phyloP scores from a whole-genome alignment of 2,797 vertebrate genomes.

The Hozukius guyotensis region DNA sequence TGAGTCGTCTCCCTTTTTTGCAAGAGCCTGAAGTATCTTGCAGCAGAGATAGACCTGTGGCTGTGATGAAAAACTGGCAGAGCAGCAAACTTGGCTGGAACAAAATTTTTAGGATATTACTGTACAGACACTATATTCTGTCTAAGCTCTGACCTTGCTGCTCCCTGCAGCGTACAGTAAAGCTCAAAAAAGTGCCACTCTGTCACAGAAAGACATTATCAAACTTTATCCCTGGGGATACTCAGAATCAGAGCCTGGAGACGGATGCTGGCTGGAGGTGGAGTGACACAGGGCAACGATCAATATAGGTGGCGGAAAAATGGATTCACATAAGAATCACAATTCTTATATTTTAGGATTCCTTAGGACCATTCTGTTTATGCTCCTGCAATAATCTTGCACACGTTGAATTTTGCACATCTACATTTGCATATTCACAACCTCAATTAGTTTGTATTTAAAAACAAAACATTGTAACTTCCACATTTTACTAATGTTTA shows the following conservation, averaged over 20 bases:
- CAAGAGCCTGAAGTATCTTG: neutral
- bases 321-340: neutral
- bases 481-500: too few relatives aligned
- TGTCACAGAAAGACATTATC: neutral
- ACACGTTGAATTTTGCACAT: too few relatives aligned
- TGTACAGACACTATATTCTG: neutral
- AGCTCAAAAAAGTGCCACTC: neutral
- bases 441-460: too few relatives aligned
- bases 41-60: neutral
- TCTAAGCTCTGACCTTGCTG: conserved; percentile 5
- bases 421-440: too few relatives aligned
- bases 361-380: too few relatives aligned
- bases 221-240: neutral
- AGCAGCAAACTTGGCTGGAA: neutral
- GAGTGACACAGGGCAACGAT: neutral
- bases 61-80: conserved; percentile 2
- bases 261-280: neutral
- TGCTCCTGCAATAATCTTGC: too few relatives aligned
- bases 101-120: conserved; percentile 2
- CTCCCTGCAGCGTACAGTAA: neutral
- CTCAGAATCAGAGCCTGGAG: neutral
- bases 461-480: too few relatives aligned
- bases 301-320: neutral
- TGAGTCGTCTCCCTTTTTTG: neutral
- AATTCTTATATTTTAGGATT: neutral